Evolutionary conservation across 2,888 invertebrate species (phyloP), one percentile per base, ranked within the genome.

Genomic region (Petrolisthes manimaculis): DNA sequence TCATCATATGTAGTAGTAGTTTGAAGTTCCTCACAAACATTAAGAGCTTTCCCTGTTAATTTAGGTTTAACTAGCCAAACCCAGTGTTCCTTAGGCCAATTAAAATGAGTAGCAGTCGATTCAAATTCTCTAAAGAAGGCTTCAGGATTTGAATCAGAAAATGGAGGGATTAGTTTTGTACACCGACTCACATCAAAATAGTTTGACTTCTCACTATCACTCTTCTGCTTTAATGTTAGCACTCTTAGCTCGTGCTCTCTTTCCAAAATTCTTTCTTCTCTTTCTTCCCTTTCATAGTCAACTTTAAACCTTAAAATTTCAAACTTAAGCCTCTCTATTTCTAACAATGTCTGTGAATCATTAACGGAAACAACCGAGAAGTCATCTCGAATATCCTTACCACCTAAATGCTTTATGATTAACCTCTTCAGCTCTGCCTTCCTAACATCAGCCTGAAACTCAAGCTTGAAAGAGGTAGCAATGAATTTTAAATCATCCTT

Each of bases 401-500:
- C 37, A 37, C 37, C 37, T 37, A 37, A 37, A 37, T 37, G 37
- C 37, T 37, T 37, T 37, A 2, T 37, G 37, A 37, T 37, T 37
- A 37, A 37, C 37, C 37, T 37, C 37, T 37, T 37, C 37, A 37
- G 37, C 37, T 37, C 37, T 37, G 75, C 75, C 18, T 75, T 75
- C 3, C 51, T 75, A 14, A 53, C 37, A 37, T 4, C 14, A 4
- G 18, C 21, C n/a, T 0, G 5, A 37, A 74, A 74, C 5, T 21
- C 24, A 37, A 74, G 21, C 21, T 74, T 74, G 9, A 24, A 74
- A n/a, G 5, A 24, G 37, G 74, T 74, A 18, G 21, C 75, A 4
- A 75, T 12, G 5, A 51, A 75, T 75, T 37, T 75, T 12, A 75
- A 53, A 24, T 75, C 75, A 75, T 75, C 75, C 4, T 75, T 75